Percentiles rank a stretch among this genome's conserved stretches.
Evolutionary conservation across 2,888 invertebrate species (phyloP).

Genomic region (Cosmorhoe ocellata): DNA sequence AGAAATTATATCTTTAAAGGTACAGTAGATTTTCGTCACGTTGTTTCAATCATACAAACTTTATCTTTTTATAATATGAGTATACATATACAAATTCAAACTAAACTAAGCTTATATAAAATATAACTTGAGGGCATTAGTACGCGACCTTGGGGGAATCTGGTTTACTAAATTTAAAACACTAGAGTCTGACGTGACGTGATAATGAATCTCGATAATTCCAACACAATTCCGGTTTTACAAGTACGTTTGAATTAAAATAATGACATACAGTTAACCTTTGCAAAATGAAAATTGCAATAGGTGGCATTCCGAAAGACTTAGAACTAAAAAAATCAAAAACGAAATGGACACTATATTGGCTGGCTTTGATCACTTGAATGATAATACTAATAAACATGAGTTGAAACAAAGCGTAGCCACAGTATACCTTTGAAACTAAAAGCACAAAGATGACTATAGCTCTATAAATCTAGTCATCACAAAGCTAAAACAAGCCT

Average conservation of each 20-base stretch:
- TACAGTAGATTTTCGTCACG: too few relatives aligned
- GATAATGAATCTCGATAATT: constrained; percentile 35
- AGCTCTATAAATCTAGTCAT: neutral
- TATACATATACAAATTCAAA: neutral
- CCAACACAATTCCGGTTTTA: constrained; percentile 31
- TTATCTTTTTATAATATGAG: too few relatives aligned
- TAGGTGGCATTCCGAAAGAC: too few relatives aligned
- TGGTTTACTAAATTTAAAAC: constrained; percentile 30
- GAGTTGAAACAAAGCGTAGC: too few relatives aligned
- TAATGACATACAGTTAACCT: too few relatives aligned
- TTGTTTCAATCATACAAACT: too few relatives aligned
- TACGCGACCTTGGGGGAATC: constrained; percentile 29
- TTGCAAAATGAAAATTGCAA: neutral
- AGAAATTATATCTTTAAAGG: neutral
- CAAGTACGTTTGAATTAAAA: constrained; percentile 21
- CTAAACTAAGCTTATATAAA: constrained; percentile 1
- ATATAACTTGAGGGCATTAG: constrained; percentile 22
- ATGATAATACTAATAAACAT: too few relatives aligned
- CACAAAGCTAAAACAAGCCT: constrained; percentile 3
- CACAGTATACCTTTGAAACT: too few relatives aligned
- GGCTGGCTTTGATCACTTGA: too few relatives aligned
- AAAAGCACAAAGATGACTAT: neutral
- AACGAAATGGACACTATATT: too few relatives aligned
- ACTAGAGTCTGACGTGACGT: constrained; percentile 30
- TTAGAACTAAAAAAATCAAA: too few relatives aligned